Evolutionary conservation across 2,888 invertebrate genomes (phyloP), one percentile per base, ranked within the genome.

Genomic region (Achlya flavicornis): DNA sequence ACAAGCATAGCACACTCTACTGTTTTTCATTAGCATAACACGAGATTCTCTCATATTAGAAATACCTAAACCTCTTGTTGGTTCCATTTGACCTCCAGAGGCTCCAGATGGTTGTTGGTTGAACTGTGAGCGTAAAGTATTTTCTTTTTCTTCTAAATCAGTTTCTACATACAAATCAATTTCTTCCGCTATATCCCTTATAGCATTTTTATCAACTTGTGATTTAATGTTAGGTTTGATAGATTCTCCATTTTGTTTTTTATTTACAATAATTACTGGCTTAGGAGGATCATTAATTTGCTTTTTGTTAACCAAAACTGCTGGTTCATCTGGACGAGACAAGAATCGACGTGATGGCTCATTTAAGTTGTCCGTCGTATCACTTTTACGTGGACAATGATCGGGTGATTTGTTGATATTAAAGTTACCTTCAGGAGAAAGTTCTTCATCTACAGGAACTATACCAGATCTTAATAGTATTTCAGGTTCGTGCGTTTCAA

Each of bases 1-100:
- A 64, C 91, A 92, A 33, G 91, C 91, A 65, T 86, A 91, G 72
- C 92, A 92, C 11, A 89, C 78, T 78, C 84, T 82, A 11, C 75
- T 71, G 57, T 80, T 81, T 48, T 80, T 67, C 68, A 83, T 68
- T 57, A 86, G 63, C 66, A 79, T 75, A 14, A 81, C 59, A 57
- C 68, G 70, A 32, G 76, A 70, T 53, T 79, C 70, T 35, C 66
- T 67, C 62, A 83, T 59, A 4, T 73, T 65, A 59, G 78, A 64
- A 60, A 85, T 69, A 32, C 78, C 83, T 32, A 66, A 62, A n/a
- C 79, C 82, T 66, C 67, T 77, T 8, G 79, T 75, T 58, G 87
- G 86, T 61, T 85, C 78, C 7, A 63, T 10, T 19, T 53, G 16
- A 19, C n/a, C 16, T 48, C 7, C 46, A 46, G n/a, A 6, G n/a